phyloP scores from a whole-genome alignment of 2,888 invertebrate genomes.

The Nomada flava region DNA sequence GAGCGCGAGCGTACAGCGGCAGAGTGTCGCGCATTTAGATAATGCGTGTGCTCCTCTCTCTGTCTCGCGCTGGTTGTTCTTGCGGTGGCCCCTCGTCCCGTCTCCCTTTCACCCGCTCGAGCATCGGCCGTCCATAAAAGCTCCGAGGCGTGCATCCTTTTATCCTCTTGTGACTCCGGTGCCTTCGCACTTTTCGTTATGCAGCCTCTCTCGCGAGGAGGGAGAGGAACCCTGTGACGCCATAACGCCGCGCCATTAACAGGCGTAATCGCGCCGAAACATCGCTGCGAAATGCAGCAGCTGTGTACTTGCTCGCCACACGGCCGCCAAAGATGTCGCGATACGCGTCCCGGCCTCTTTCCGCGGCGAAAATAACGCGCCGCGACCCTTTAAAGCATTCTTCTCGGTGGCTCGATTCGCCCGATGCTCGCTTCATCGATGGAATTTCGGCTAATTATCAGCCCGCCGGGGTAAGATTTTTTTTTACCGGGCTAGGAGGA shows the following conservation, averaged over 20 bases:
- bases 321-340: constrained; percentile 6
- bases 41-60: constrained; percentile 76
- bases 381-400: neutral
- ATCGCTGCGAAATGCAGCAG: constrained; percentile 63
- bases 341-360: constrained; percentile 13
- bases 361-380: constrained; percentile 8
- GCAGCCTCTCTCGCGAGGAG: constrained; percentile 48
- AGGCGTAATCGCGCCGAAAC: constrained; percentile 81
- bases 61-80: constrained; percentile 45
- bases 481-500: neutral
- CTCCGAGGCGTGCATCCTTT: constrained; percentile 82
- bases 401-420: neutral
- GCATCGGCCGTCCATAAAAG: constrained; percentile 77
- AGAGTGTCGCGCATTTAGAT: constrained; percentile 82
- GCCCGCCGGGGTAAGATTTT: neutral
- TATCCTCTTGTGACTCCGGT: constrained; percentile 82
- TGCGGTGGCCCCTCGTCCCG: constrained; percentile 53
- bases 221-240: constrained; percentile 60
- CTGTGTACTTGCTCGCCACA: neutral
- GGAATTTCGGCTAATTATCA: constrained; percentile 9
- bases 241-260: constrained; percentile 77
- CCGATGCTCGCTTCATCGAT: neutral
- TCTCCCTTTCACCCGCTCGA: constrained; percentile 69
- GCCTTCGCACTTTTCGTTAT: constrained; percentile 75
- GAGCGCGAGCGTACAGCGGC: constrained; percentile 58